Conservation (phyloP, 2,888 invertebrate genomes). For the Athrips mouffetella region DNA sequence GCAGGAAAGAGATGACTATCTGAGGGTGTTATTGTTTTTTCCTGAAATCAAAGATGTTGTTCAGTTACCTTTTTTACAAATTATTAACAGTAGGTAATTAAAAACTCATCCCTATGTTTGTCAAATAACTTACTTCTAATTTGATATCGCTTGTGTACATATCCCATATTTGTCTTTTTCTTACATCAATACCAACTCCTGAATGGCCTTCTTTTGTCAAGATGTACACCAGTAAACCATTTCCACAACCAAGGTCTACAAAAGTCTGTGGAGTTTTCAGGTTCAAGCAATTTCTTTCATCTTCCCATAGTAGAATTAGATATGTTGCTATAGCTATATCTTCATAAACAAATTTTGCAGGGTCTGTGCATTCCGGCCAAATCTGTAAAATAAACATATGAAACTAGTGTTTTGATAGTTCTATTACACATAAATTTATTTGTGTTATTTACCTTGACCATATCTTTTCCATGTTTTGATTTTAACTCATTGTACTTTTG, state of each 20-base stretch:
- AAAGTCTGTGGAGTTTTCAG: conserved; percentile 78
- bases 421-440: neutral
- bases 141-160: conserved; percentile 81
- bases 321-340: conserved; percentile 97
- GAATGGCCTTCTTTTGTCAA: conserved; percentile 89
- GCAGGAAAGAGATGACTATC: conserved; percentile 82
- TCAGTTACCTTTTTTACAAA: neutral
- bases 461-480: conserved; percentile 84
- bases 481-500: conserved; percentile 85
- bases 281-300: conserved; percentile 62
- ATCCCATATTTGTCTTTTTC: conserved; percentile 93
- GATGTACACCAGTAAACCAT: conserved; percentile 94
- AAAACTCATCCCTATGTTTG: neutral
- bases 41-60: conserved; percentile 68
- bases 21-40: conserved; percentile 83
- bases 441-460: conserved; percentile 77
- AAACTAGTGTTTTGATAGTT: neutral
- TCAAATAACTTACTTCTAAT: conserved; percentile 76
- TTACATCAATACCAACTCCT: conserved; percentile 91
- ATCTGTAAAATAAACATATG: conserved; percentile 66
- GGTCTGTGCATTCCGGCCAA: conserved; percentile 97
- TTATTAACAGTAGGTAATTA: neutral
- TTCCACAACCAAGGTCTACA: conserved; percentile 98
- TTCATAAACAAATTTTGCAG: conserved; percentile 96
- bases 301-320: conserved; percentile 88